Percentiles rank a stretch among this genome's conserved stretches.
Conservation (phyloP, 2,113 vertebrate species). For the Hiodon tergisus region DNA sequence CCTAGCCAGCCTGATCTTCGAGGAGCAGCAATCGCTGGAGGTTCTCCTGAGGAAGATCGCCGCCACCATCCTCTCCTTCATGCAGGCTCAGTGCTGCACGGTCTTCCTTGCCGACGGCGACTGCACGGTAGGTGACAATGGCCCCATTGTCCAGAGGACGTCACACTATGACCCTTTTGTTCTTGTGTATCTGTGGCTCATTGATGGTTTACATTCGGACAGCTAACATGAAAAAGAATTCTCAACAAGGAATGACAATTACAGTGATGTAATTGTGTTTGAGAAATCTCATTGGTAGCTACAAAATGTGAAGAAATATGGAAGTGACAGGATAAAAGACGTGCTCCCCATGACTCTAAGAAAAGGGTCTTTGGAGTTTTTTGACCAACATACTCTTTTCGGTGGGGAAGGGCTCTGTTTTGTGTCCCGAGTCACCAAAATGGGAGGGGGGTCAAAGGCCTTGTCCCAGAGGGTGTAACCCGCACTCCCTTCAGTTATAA, state of each 20-base stretch:
- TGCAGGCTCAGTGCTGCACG: constrained; percentile 90
- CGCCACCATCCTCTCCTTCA: constrained; percentile 92
- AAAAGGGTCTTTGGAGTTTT: neutral
- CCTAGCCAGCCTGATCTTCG: constrained; percentile 92
- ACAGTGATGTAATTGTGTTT: neutral
- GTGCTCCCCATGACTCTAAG: neutral
- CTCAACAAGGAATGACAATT: neutral
- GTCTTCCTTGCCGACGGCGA: constrained; percentile 89
- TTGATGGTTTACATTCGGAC: neutral
- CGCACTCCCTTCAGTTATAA: constrained; percentile 33
- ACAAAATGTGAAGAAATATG: neutral
- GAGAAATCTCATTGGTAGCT: too few species aligned
- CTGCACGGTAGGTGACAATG: constrained; percentile 68
- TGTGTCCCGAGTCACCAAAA: neutral
- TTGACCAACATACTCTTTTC: neutral
- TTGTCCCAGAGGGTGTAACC: neutral
- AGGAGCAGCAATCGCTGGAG: constrained; percentile 92
- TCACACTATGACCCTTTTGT: neutral
- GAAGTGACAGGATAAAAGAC: neutral
- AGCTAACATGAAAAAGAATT: neutral
- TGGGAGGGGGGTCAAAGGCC: neutral
- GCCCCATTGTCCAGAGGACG: neutral
- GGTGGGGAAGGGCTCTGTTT: neutral
- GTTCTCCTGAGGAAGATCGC: constrained; percentile 90
- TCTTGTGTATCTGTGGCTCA: neutral